phyloP scores from a whole-genome alignment of 2,797 vertebrate genomes.

The Periparus ater region DNA sequence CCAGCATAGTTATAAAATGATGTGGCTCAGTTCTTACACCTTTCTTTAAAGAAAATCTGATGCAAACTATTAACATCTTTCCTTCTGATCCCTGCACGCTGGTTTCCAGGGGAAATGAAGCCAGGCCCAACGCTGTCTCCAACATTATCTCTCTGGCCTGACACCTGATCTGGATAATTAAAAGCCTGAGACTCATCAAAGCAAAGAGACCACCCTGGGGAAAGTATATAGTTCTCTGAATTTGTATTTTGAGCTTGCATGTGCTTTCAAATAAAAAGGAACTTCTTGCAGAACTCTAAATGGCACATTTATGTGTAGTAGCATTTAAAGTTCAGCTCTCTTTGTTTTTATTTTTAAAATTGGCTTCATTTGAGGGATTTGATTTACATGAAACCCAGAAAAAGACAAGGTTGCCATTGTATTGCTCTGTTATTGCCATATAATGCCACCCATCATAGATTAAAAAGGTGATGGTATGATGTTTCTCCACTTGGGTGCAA shows the following conservation, averaged over 20 bases:
- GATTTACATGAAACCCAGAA: background rate
- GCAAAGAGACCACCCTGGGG: background rate
- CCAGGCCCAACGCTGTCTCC: accelerated
- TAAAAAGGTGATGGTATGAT: background rate
- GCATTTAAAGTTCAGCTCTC: background rate
- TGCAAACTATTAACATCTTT: background rate
- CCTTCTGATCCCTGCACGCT: background rate
- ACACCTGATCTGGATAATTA: background rate
- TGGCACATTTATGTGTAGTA: background rate
- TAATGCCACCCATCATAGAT: background rate
- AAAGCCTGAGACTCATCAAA: background rate
- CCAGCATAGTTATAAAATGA: background rate
- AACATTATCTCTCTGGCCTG: background rate
- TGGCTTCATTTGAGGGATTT: background rate
- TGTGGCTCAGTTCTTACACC: background rate
- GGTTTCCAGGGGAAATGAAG: background rate
- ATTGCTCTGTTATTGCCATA: background rate
- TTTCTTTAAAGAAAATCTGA: background rate
- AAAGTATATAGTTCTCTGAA: background rate
- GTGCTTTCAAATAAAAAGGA: background rate
- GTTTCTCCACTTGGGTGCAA: constrained; percentile 15
- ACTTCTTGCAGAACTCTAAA: background rate
- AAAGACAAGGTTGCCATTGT: constrained; percentile 1
- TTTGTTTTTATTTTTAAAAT: background rate
- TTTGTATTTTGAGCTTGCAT: background rate